These are phyloP conservation scores for Formica selysi DNA, from an alignment of 1,140 invertebrate genomes.

Conservation along the genomic window DNA sequence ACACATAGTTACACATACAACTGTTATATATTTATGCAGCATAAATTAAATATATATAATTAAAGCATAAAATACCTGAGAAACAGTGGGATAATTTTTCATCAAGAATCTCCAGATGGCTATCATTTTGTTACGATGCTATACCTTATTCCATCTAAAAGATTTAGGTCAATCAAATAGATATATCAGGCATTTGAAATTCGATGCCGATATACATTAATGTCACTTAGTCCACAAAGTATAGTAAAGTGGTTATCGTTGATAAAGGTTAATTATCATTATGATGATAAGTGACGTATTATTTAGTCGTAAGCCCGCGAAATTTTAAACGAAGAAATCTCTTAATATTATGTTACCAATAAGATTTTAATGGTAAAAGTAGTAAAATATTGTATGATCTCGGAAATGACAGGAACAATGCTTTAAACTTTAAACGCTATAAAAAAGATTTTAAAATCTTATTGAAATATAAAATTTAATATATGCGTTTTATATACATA, in stretches of 20 bases:
- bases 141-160: background rate
- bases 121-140: conserved; percentile 15
- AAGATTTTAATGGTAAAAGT: background rate
- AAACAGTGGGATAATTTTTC: background rate
- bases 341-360: background rate
- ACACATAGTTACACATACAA: no score
- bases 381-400: background rate
- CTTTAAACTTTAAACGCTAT: background rate
- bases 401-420: background rate
- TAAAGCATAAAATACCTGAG: conserved; percentile 62
- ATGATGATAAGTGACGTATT: conserved; percentile 5
- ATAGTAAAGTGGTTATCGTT: conserved; percentile 16
- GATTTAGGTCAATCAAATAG: background rate
- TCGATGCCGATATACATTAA: conserved; percentile 2
- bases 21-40: background rate
- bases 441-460: background rate
- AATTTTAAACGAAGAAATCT: background rate
- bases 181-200: conserved; percentile 4
- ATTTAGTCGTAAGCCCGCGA: conserved; percentile 11
- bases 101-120: conserved; percentile 24
- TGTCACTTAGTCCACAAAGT: background rate
- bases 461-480: background rate
- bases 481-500: no score
- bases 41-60: background rate
- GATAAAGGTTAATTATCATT: conserved; percentile 1